Conservation (phyloP, 2,113 vertebrate species). For the Hipposideros armiger region DNA sequence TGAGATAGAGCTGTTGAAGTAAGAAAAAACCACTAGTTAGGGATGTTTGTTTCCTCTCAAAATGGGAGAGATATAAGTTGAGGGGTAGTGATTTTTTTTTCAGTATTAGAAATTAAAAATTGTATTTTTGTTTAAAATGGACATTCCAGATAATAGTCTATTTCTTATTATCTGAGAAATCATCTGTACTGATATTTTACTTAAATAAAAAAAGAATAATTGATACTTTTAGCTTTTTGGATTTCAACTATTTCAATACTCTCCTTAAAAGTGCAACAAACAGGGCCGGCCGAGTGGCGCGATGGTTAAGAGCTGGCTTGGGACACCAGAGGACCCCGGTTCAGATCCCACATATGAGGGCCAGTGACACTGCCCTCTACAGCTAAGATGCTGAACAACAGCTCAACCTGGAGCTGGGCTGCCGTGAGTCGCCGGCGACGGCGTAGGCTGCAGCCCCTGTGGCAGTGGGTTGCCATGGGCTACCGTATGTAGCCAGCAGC, state of each 20-base stretch:
- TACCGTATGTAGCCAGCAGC: too few species aligned
- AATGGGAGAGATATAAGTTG: background rate
- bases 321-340: too few species aligned
- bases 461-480: too few species aligned
- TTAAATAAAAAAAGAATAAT: background rate
- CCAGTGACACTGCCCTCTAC: too few species aligned
- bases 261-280: background rate
- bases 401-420: too few species aligned
- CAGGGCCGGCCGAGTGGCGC: background rate
- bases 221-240: background rate
- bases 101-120: background rate
- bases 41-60: background rate
- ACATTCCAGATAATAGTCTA: background rate
- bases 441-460: too few species aligned
- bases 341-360: too few species aligned
- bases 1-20: background rate
- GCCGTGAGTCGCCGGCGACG: too few species aligned
- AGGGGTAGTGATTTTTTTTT: background rate
- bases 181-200: background rate
- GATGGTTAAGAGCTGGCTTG: too few species aligned
- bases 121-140: background rate
- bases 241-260: background rate
- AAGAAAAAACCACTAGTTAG: background rate
- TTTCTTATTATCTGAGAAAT: background rate
- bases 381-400: too few species aligned